Percentiles rank a stretch among this genome's conserved stretches.
These are phyloP conservation scores for Mellivora capensis DNA, from an alignment of 2,113 vertebrate genomes.

Conservation along the genomic window DNA sequence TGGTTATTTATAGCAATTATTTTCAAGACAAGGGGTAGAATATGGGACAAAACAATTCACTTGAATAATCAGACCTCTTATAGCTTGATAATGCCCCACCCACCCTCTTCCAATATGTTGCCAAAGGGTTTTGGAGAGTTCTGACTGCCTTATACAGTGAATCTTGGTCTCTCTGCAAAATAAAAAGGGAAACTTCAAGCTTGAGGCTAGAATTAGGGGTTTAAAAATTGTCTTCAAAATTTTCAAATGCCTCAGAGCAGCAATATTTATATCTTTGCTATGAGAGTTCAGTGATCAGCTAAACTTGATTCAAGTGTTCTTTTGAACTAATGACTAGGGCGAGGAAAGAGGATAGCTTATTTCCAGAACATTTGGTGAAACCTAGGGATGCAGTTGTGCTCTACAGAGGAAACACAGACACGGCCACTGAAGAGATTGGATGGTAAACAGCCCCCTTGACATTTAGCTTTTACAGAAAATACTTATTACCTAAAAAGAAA, in stretches of 20 bases:
- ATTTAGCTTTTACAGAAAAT: neutral
- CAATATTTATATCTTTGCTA: neutral
- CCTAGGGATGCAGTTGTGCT: fast-evolving
- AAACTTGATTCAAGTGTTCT: neutral
- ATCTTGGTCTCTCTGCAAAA: neutral
- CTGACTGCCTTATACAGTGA: neutral
- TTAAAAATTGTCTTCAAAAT: neutral
- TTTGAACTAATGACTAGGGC: neutral
- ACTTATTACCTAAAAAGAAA: neutral
- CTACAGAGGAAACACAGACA: neutral
- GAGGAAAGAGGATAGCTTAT: neutral
- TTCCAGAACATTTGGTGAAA: neutral
- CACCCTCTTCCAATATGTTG: neutral
- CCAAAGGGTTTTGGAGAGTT: neutral
- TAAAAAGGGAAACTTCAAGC: neutral
- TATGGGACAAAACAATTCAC: neutral
- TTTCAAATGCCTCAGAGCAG: neutral
- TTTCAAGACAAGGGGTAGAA: neutral
- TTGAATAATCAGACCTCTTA: neutral
- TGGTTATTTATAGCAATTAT: neutral
- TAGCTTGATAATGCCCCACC: neutral
- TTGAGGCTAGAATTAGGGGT: neutral
- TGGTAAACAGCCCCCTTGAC: fast-evolving
- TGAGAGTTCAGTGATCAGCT: neutral
- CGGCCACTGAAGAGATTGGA: neutral